Evolutionary conservation across 2,888 invertebrate species (phyloP).

Genomic region (Plagodis dolabraria): DNA sequence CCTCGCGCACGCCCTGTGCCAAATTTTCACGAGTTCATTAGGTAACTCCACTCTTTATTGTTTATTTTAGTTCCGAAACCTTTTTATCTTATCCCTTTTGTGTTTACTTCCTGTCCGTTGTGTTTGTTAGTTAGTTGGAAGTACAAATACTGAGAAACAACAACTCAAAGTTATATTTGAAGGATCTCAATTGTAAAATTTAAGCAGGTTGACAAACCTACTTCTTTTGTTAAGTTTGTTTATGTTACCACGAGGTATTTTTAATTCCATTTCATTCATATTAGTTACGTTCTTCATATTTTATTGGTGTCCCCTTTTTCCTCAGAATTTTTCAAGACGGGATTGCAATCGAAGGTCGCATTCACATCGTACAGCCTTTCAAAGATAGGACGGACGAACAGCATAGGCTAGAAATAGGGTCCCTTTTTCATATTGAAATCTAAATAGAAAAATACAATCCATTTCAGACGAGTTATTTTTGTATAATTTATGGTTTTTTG

Average conservation of each 20-base stretch:
- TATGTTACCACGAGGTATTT: not conserved
- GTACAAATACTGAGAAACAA: constrained; percentile 33
- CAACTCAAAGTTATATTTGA: constrained; percentile 15
- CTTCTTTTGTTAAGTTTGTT: not conserved
- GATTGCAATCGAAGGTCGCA: no score
- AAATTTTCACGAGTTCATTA: constrained; percentile 74
- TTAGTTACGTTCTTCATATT: no score
- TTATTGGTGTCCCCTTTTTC: no score
- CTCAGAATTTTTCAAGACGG: no score
- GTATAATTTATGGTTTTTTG: no score
- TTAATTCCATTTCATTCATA: no score
- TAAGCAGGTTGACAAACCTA: not conserved
- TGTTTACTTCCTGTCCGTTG: constrained; percentile 49
- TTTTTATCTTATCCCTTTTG: constrained; percentile 60
- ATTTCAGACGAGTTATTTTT: no score
- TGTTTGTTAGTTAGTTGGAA: constrained; percentile 51
- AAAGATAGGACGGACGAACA: no score
- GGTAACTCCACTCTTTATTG: constrained; percentile 67
- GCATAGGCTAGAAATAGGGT: no score
- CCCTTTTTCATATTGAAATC: no score
- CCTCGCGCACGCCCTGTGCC: constrained; percentile 63
- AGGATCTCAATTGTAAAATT: not conserved
- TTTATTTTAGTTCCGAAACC: constrained; percentile 66
- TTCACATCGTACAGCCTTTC: no score
- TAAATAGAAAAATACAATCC: no score